A percentile compares a stretch with the other conserved stretches of the same genome.
These are phyloP conservation scores for Arvicanthis niloticus DNA, from an alignment of 2,113 vertebrate genomes.

Conservation along the genomic window DNA sequence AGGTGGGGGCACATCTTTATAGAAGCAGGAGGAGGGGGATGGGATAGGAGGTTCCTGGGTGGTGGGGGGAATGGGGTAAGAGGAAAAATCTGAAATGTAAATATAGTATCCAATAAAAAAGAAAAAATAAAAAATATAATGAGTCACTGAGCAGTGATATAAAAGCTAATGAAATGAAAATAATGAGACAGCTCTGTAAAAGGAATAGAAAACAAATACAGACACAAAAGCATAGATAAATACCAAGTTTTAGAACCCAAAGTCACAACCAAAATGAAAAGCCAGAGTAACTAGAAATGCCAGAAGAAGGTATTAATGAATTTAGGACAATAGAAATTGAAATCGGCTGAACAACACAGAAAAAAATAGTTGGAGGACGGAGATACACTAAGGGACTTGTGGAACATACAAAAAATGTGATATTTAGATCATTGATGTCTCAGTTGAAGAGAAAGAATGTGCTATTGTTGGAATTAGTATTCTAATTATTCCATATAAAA, in stretches of 20 bases:
- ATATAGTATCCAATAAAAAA: no score
- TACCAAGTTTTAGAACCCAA: background rate
- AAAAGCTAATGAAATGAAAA: background rate
- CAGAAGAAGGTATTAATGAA: background rate
- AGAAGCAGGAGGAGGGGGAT: no score
- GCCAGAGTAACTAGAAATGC: background rate
- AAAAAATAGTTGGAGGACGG: background rate
- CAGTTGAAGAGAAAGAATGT: background rate
- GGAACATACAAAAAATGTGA: background rate
- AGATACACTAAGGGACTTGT: background rate
- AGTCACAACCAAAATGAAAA: background rate
- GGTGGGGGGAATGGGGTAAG: no score
- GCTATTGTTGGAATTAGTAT: no score
- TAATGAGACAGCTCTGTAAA: background rate
- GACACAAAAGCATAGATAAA: background rate
- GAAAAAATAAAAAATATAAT: background rate
- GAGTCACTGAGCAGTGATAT: background rate
- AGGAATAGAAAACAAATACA: background rate
- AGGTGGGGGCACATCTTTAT: no score
- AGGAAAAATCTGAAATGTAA: no score
- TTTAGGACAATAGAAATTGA: background rate
- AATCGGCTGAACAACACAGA: background rate
- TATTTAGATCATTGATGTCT: background rate
- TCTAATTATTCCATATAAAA: no score
- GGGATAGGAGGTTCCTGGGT: no score